Evolutionary conservation across 37 sponge, comb jelly and placozoan species (phyloP), one percentile per base, ranked within the genome.

Genomic region (Tethya wilhelma): DNA sequence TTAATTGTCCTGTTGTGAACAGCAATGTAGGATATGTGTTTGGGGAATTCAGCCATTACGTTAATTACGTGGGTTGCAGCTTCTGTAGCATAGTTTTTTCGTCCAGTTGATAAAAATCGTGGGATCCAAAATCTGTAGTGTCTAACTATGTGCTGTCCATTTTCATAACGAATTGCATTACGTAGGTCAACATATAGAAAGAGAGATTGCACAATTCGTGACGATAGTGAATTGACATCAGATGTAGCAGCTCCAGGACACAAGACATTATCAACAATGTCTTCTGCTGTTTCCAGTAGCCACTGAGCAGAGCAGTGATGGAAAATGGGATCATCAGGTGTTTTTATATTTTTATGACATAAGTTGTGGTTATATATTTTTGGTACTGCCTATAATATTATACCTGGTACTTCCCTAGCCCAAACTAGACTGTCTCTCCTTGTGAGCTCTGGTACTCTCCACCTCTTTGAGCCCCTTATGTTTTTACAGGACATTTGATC

Each of bases 1-100:
- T 80, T 80, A 26, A 80, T 71, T 23, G 81, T 80, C 2, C 81
- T 29, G 53, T 80, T 80, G 40, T 80, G 55, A 23, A 34, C 71
- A 1, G 37, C 70, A 9, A 80, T 41, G 71, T 80, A 80, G 38
- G 81, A 29, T 1, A 80, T 70, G 28, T 78, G 79, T 38, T 71
- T 66, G 3, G 81, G 67, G 38, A 69, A 80, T 1, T 32, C 40
- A 5, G 69, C 69, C 40, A 44, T 69, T 2, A 80, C 4, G 57
- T 80, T 80, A 17, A 56, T 28, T 20, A 69, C 1, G 1, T 12
- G 56, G 36, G 70, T 22, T 6, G 39, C 79, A 69, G 79, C 64
- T 31, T 77, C 79, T 8, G 20, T 19, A 11, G 53, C 49, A 44
- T 80, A 70, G 69, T 69, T 67, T 31, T 40, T 69, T 26, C 57